phyloP scores from a whole-genome alignment of 2,797 vertebrate species.

The Lycodopsis pacificus region DNA sequence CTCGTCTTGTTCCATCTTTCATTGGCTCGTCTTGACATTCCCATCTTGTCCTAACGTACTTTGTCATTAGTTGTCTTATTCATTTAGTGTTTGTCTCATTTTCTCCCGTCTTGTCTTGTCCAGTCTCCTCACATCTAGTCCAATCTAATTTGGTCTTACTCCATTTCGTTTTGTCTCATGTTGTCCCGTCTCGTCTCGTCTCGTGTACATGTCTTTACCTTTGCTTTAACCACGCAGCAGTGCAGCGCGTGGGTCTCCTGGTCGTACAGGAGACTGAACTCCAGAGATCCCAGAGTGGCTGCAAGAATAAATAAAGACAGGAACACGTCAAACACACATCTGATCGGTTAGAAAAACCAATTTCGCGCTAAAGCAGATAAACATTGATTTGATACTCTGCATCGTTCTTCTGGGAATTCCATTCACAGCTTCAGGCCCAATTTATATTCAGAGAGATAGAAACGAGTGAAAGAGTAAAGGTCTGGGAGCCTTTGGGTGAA shows the following conservation, averaged over 20 bases:
- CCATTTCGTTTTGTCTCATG: background rate
- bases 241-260: constrained; percentile 89
- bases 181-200: background rate
- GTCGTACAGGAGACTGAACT: constrained; percentile 93
- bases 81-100: background rate
- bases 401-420: background rate
- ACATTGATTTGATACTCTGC: constrained; percentile 16
- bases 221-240: constrained; percentile 92
- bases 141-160: background rate
- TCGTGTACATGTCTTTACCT: constrained; percentile 77
- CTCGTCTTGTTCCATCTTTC: background rate
- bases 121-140: background rate
- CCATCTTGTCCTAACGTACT: background rate
- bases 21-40: background rate
- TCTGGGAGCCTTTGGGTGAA: background rate
- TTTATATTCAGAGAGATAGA: background rate
- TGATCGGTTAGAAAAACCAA: background rate
- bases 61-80: background rate
- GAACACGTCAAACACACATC: background rate
- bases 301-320: constrained; percentile 33
- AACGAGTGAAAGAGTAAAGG: background rate
- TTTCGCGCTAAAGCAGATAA: constrained; percentile 18
- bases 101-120: background rate
- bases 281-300: constrained; percentile 93
- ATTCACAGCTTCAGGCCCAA: background rate